Percentiles rank a stretch among this genome's conserved stretches.
Evolutionary conservation across 2,797 vertebrate genomes (phyloP).

Genomic region (Nyctalus aviator): DNA sequence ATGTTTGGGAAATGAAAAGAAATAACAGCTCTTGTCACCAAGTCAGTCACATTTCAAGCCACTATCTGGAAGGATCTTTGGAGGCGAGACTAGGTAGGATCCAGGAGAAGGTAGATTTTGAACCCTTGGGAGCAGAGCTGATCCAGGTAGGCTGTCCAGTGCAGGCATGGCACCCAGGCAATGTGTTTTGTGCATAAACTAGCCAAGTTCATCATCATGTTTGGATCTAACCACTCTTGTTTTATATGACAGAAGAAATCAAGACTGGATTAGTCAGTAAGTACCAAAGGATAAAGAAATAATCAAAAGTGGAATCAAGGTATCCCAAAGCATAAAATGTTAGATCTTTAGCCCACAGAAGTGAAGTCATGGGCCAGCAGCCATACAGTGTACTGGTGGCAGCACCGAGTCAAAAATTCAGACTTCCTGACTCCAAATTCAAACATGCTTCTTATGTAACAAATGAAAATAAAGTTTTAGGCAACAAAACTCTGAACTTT

Average conservation of each 20-base stretch:
- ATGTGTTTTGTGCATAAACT: accelerated
- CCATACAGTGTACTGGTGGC: accelerated
- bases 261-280: background rate
- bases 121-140: background rate
- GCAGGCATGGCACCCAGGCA: background rate
- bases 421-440: background rate
- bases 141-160: background rate
- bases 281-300: background rate
- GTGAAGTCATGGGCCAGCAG: background rate
- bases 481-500: background rate
- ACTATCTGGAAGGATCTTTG: background rate
- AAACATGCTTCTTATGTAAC: background rate
- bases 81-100: background rate
- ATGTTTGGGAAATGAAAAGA: background rate
- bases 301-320: background rate
- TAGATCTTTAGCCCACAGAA: background rate
- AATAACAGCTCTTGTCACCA: background rate
- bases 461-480: background rate
- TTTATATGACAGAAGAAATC: background rate
- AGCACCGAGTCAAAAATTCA: background rate
- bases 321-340: background rate
- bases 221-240: background rate
- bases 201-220: background rate
- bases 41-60: background rate
- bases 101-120: background rate